These are phyloP conservation scores for Xiphophorus birchmanni DNA, from an alignment of 2,797 vertebrate species.

Conservation along the genomic window DNA sequence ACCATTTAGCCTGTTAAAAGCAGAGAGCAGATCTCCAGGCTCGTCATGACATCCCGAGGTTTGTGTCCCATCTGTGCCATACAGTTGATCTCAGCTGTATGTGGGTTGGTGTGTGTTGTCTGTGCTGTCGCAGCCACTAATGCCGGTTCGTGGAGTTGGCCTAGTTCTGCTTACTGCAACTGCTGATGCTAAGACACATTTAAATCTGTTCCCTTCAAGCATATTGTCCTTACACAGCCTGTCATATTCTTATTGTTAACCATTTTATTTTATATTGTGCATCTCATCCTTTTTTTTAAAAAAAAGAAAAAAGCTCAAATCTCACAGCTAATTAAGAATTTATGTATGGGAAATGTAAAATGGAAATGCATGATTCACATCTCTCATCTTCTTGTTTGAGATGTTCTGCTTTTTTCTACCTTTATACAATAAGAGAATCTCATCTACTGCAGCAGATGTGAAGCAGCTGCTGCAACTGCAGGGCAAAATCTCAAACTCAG, in stretches of 20 bases:
- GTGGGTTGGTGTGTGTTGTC: slow-evolving; percentile 44
- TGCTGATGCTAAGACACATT: slow-evolving; percentile 19
- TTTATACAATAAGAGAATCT: not conserved
- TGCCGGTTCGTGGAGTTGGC: slow-evolving; percentile 28
- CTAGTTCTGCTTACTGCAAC: slow-evolving; percentile 43
- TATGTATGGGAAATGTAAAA: slow-evolving; percentile 11
- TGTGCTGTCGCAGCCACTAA: slow-evolving; percentile 27
- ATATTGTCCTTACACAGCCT: not conserved
- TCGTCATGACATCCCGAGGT: slow-evolving; percentile 18
- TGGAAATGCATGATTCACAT: not conserved
- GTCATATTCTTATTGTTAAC: not conserved
- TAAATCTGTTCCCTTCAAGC: not conserved
- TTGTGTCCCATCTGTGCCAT: slow-evolving; percentile 51
- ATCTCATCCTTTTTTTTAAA: not conserved
- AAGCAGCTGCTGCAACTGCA: slow-evolving; percentile 33
- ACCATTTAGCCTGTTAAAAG: slow-evolving; percentile 49
- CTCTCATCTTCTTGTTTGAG: not conserved
- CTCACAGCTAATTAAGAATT: not conserved
- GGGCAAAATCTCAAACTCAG: slow-evolving; percentile 8
- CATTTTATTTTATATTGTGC: not conserved
- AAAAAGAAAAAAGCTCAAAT: not conserved
- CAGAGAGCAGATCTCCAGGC: slow-evolving; percentile 40
- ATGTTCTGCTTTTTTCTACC: slow-evolving; percentile 3
- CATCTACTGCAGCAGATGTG: slow-evolving; percentile 18
- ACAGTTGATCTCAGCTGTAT: slow-evolving; percentile 44